phyloP scores from a whole-genome alignment of 2,797 vertebrate genomes.

The Characodon lateralis region DNA sequence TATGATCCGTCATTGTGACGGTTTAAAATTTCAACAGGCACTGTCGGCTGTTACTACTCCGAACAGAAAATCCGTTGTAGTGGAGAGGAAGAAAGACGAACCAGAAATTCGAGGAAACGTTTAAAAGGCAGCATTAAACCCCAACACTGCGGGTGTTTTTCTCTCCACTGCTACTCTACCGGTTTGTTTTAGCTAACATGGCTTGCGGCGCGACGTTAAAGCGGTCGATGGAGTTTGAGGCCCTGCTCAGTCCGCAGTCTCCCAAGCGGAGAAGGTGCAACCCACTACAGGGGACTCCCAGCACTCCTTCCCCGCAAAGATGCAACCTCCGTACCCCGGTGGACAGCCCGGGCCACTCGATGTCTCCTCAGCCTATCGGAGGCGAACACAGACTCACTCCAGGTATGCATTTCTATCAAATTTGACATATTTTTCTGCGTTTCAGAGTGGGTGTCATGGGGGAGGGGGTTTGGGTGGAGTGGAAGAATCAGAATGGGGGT shows the following conservation, averaged over 20 bases:
- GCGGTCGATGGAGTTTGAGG: conserved; percentile 93
- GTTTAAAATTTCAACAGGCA: conserved; percentile 75
- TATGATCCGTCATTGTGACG: conserved; percentile 76
- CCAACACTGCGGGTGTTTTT: conserved; percentile 34
- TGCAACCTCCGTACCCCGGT: conserved; percentile 84
- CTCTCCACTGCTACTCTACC: conserved; percentile 1
- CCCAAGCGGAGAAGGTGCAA: conserved; percentile 91
- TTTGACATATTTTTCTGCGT: conserved; percentile 51
- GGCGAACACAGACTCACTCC: conserved; percentile 87
- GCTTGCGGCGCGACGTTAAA: conserved; percentile 93
- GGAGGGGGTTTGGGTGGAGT: conserved; percentile 81
- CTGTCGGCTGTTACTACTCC: conserved; percentile 63
- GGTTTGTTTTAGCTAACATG: conserved; percentile 75
- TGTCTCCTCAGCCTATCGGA: conserved; percentile 76
- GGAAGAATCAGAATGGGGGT: conserved; percentile 71
- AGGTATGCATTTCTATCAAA: conserved; percentile 70
- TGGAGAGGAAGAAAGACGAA: conserved; percentile 65
- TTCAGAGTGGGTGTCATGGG: conserved; percentile 76
- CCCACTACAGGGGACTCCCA: conserved; percentile 84
- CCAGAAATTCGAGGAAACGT: conserved; percentile 36
- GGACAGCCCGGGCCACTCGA: conserved; percentile 78
- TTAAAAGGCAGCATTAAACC: conserved; percentile 14
- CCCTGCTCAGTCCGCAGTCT: conserved; percentile 90
- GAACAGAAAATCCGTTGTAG: conserved; percentile 76
- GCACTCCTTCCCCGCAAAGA: conserved; percentile 85